Evolutionary conservation across 2,113 vertebrate genomes (phyloP), one percentile per base, ranked within the genome.

Genomic region (Cromileptes altivelis): DNA sequence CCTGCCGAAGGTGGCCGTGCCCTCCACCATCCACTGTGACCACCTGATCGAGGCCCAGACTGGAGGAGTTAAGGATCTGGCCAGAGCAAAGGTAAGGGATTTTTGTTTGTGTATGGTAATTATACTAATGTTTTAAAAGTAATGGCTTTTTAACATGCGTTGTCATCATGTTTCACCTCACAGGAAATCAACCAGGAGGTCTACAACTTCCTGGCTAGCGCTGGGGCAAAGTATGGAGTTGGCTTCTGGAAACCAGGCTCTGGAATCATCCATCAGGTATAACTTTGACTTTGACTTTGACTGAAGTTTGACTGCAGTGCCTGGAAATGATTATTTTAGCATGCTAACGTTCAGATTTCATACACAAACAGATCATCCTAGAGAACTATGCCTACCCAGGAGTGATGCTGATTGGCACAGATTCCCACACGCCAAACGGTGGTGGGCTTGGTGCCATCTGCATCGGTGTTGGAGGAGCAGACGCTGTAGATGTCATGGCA

Each of bases 201-300:
- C 50, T 99, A 99, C 92, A 97, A 96, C 89, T 99, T 99, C 85
- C 90, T 99, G 63, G 90, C 98, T 67, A 97, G 96, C 0, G 96
- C 98, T 57, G 97, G 95, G 60, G 97, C 97, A 61, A 99, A 99
- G 82, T 99, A 99, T 49, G 98, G 98, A 23, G 98, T 99, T 58
- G 98, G 98, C 76, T 99, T 99, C 93, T 99, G 98, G 98, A 99
- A 96, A 94, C 98, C 98, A 30, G 98, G 98, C 4, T 99, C 98
- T 1, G 98, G 98, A 89, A 99, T 99, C 90, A 99, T 99, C 91
- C 98, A 99, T 90, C 98, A 99, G 97, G 98, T 99, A 84, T 70
- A 40, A 25, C 37, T 27, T 27, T 10, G 2, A 47, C 47, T 25
- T 15, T 70, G 33, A 25, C 37, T 27, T 27, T 10, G 2, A 47